A percentile compares a stretch with the other conserved stretches of the same genome.
phyloP scores from a whole-genome alignment of 2,797 vertebrate genomes.

The Lemur catta region DNA sequence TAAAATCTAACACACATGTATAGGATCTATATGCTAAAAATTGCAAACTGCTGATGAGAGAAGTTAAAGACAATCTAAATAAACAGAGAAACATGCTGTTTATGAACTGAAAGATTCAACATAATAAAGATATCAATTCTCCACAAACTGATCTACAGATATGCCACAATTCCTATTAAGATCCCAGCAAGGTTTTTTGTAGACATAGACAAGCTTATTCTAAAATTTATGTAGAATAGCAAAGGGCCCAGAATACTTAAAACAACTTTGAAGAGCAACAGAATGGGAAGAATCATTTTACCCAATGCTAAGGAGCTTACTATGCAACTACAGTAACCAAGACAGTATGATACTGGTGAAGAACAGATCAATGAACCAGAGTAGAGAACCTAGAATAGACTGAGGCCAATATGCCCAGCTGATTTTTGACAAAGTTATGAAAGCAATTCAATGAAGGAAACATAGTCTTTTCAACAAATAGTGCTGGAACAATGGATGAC shows the following conservation, averaged over 20 bases:
- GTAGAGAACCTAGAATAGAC: not conserved
- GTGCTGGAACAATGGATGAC: not conserved
- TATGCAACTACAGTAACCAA: not conserved
- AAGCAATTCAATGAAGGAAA: not conserved
- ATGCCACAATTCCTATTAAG: not conserved
- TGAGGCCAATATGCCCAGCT: not conserved
- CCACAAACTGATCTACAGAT: not conserved
- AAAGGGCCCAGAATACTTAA: not conserved
- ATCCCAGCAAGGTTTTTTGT: not conserved
- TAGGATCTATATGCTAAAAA: not conserved
- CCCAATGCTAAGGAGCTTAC: not conserved
- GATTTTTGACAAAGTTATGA: no score
- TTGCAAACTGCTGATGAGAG: not conserved
- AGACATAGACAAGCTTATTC: not conserved
- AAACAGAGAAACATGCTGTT: not conserved
- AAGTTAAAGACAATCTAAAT: not conserved
- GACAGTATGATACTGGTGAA: not conserved
- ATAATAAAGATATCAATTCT: not conserved
- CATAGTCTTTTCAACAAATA: not conserved
- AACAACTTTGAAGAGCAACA: not conserved
- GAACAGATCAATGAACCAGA: not conserved
- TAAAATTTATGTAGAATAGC: not conserved
- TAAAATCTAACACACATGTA: not conserved
- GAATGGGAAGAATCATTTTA: not conserved
- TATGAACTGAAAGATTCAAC: not conserved